Evolutionary conservation across 2,113 vertebrate species (phyloP).

Genomic region (Stomatorhinus ivindoensis): DNA sequence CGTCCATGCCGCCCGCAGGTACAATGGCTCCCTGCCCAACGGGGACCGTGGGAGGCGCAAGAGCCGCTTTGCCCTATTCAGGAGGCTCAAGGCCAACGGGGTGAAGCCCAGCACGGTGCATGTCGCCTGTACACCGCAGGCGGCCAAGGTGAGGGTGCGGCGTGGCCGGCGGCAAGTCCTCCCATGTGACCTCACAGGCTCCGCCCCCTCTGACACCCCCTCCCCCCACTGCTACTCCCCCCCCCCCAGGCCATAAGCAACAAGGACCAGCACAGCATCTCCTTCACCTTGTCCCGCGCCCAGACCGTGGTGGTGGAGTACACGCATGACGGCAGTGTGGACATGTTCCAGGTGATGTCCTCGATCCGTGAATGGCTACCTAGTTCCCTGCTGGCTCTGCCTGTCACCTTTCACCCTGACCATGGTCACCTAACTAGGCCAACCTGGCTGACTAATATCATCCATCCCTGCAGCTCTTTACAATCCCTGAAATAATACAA

Average conservation of each 20-base stretch:
- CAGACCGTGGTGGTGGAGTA: slow-evolving; percentile 99
- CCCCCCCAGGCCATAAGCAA: slow-evolving; percentile 88
- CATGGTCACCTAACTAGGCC: too few relatives aligned
- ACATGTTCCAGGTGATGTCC: slow-evolving; percentile 81
- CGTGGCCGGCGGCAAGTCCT: background rate
- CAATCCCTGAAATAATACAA: background rate
- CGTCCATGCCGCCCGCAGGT: slow-evolving; percentile 55
- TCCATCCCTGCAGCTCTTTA: background rate
- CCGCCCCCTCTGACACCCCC: background rate
- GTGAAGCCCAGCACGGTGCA: slow-evolving; percentile 98
- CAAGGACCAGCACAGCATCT: slow-evolving; percentile 99
- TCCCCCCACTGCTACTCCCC: background rate
- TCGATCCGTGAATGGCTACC: background rate
- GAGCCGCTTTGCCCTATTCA: slow-evolving; percentile 94
- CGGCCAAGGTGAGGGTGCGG: slow-evolving; percentile 79
- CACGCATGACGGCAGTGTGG: slow-evolving; percentile 91
- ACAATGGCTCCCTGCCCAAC: slow-evolving; percentile 97
- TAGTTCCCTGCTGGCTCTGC: background rate
- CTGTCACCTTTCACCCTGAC: background rate
- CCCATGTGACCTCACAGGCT: background rate
- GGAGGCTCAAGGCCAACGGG: slow-evolving; percentile 91
- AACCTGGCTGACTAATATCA: too few relatives aligned
- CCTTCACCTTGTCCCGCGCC: slow-evolving; percentile 88
- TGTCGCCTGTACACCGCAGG: slow-evolving; percentile 91
- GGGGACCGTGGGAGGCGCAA: slow-evolving; percentile 94